A percentile compares a stretch with the other conserved stretches of the same genome.
Conservation (phyloP, 1,140 invertebrate genomes). For the Brachionus manjavacas region DNA sequence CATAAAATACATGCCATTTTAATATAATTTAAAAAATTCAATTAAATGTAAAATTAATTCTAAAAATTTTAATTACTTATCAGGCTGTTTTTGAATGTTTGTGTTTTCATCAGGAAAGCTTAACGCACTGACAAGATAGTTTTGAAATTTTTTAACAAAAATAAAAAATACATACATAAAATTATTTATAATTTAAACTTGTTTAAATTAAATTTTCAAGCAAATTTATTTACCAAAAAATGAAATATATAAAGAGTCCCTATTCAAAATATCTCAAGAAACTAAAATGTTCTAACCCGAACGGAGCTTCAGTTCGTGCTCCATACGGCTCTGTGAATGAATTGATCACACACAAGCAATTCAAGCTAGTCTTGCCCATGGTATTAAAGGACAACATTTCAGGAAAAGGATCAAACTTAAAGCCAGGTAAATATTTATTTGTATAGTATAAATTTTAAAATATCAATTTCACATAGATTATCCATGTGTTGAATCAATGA, state of each 20-base stretch:
- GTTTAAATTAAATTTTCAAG: not conserved
- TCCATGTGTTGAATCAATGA: slow-evolving; percentile 38
- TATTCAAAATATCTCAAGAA: slow-evolving; percentile 32
- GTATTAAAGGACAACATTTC: slow-evolving; percentile 36
- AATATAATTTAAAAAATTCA: no score
- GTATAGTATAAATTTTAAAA: not conserved
- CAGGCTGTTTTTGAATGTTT: no score
- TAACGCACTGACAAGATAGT: not conserved
- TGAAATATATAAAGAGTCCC: slow-evolving; percentile 35
- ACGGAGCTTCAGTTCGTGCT: not conserved
- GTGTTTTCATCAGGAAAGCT: no score
- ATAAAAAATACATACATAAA: not conserved
- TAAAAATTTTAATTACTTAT: no score
- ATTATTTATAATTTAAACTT: not conserved
- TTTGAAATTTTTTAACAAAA: not conserved
- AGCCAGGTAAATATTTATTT: not conserved
- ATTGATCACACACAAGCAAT: slow-evolving; percentile 17
- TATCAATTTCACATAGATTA: not conserved
- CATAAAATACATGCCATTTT: no score
- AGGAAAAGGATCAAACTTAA: slow-evolving; percentile 22
- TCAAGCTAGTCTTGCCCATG: slow-evolving; percentile 32
- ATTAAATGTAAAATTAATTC: no score
- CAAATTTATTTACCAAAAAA: not conserved
- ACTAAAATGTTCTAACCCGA: slow-evolving; percentile 18
- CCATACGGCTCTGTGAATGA: not conserved